These are phyloP conservation scores for Antheraea pernyi DNA, from an alignment of 1,140 invertebrate species.

Conservation along the genomic window DNA sequence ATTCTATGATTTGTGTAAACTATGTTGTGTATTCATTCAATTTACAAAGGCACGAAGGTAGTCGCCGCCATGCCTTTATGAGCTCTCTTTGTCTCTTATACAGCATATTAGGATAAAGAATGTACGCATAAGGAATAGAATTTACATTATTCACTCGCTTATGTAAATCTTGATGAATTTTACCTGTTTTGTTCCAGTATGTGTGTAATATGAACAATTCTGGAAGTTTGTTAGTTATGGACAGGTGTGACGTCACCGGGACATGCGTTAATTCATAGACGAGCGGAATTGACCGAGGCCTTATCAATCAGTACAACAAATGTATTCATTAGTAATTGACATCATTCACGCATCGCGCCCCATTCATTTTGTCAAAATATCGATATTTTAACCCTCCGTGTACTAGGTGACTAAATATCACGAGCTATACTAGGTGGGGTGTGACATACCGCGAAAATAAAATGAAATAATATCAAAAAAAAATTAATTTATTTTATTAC, in stretches of 20 bases:
- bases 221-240: neutral
- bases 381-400: no score
- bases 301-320: neutral
- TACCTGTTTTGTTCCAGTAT: neutral
- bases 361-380: neutral
- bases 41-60: neutral
- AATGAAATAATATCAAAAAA: no score
- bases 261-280: neutral
- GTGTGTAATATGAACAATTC: neutral
- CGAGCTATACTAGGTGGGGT: no score
- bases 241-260: neutral
- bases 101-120: neutral
- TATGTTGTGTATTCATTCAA: neutral
- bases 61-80: neutral
- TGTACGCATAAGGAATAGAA: neutral
- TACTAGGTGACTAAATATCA: no score
- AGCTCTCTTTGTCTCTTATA: neutral
- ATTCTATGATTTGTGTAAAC: neutral
- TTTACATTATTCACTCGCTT: neutral
- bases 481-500: no score
- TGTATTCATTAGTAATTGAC: neutral
- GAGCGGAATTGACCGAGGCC: slow-evolving; percentile 1
- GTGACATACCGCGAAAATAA: no score
- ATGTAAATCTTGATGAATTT: slow-evolving; percentile 3
- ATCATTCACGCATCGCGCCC: neutral